Evolutionary conservation across 2,113 vertebrate genomes (phyloP), one percentile per base, ranked within the genome.

Genomic region (Equus quagga): DNA sequence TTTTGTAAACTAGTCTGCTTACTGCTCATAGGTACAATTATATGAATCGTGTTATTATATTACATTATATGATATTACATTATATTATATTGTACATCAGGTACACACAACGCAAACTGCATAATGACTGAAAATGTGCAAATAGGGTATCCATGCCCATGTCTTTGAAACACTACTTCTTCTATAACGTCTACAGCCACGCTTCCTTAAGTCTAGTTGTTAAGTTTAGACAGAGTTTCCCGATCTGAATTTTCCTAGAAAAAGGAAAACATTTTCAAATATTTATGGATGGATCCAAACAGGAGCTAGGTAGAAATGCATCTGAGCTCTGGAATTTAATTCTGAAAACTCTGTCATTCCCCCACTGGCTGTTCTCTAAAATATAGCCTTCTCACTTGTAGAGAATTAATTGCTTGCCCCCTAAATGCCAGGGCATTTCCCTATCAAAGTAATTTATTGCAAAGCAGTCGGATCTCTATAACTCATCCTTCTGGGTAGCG

Each of bases 381-480:
- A 91, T 97, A 97, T 33, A 75, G 54, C n/a, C 12, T 85, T 79
- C 72, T 92, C 49, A 26, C 58, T 83, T 82, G 33, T 33, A 72
- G 41, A 97, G 89, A 92, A 97, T 94, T 95, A 97, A 96, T 94
- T 96, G 54, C 94, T 91, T 97, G 72, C 28, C 81, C 65, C 56
- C 49, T 84, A 97, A 97, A 94, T 96, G 93, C 54, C 85, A 97
- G 89, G 67, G 23, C 56, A 97, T 91, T 95, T 96, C 23, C 76
- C 8, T 33, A 95, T 94, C 86, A 79, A 60, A 93, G 26, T 89
- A 94, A 96, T 95, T 94, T 97, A 97, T 89, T 93, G 21, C 51
- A 79, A 89, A 65, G 13, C 5, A 54, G 54, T 73, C 24, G 67
- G 58, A 76, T 85, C n/a, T 72, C 44, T 56, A 65, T 92, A 96